Evolutionary conservation across 2,113 vertebrate genomes (phyloP), one percentile per base, ranked within the genome.

Genomic region (Alectura lathami): DNA sequence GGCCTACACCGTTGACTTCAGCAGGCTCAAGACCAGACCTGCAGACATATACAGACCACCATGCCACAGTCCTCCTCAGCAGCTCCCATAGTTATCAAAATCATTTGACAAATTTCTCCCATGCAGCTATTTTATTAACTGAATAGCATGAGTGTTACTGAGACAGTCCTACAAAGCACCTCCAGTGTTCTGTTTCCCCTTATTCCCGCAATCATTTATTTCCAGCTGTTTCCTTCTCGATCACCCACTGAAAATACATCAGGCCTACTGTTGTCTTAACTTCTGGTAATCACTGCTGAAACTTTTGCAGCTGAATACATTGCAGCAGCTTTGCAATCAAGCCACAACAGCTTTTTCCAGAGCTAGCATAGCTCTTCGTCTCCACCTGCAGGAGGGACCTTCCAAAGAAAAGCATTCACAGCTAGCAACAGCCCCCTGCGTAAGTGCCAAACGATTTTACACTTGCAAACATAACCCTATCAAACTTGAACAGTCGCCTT

Each of bases 351-450:
- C 5, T 67, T 77, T 57, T 45, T 13, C 45, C 18, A 64, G 27
- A 57, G 68, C 79, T 70, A 53, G 60, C 74, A 54, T 20, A 90
- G 96, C 94, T 96, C 91, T 53, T 88, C 86, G 91, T 75, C 93
- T n/a, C 96, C 94, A 81, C 24, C 95, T 86, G 73, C 75, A 95
- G 96, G 95, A 73, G 9, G 4, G 30, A 70, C 14, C 30, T 34
- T 17, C 32, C 22, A 17, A 34, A 50, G 22, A 21, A 13, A 23
- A 26, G 40, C 59, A 9, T 38, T n/a, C 47, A 0, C n/a, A 15
- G 34, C 8, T 11, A 7, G 24, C 17, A 17, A 17, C 27, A 18
- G 8, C 5, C n/a, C n/a, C n/a, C n/a, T n/a, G n/a, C n/a, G n/a
- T 30, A 79, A 60, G 43, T 36, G 62, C 4, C 4, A 13, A 62